Evolutionary conservation across 1,140 invertebrate species (phyloP), one percentile per base, ranked within the genome.

Genomic region (Leptinotarsa texana): DNA sequence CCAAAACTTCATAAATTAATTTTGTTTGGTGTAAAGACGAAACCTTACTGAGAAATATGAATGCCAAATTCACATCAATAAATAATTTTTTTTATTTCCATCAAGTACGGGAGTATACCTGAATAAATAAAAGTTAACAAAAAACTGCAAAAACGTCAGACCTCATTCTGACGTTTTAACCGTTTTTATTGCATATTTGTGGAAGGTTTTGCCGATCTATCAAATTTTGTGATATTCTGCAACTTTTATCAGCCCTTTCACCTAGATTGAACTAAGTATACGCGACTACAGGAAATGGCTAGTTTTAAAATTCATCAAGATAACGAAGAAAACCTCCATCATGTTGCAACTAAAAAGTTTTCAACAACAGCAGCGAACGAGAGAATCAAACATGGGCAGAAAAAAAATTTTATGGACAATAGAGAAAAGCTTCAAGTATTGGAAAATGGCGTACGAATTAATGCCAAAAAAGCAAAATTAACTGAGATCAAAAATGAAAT

Each of bases 241-340:
- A 18, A 13, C 2, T 63, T 63, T 13, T 13, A 17, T 27, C 66
- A 65, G 61, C 61, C 42, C 67, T 74, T 74, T 21, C 22, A n/a
- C 17, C 6, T 71, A 6, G 17, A 69, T 42, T 42, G 1, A 33
- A 42, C 33, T 42, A 51, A 69, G 24, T 33, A 57, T 57, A n/a
- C 15, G 4, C 51, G n/a, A 57, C 17, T 15, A 57, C 11, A 11
- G 8, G 51, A 15, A 57, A 79, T 79, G 75, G 74, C 78, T n/a
- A 73, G 67, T 47, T 79, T 79, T 69, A 71, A 77, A 66, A 73
- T 79, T 61, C 78, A 79, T 47, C 71, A 79, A 77, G 78, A 79
- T 77, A 66, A 57, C 57, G 75, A 57, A 57, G 75, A 57, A 57
- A 57, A 57, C 0, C n/a, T 17, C n/a, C 51, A 57, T 57, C 51